These are phyloP conservation scores for Junonia oenone DNA, from an alignment of 2,888 invertebrate genomes.

Conservation along the genomic window DNA sequence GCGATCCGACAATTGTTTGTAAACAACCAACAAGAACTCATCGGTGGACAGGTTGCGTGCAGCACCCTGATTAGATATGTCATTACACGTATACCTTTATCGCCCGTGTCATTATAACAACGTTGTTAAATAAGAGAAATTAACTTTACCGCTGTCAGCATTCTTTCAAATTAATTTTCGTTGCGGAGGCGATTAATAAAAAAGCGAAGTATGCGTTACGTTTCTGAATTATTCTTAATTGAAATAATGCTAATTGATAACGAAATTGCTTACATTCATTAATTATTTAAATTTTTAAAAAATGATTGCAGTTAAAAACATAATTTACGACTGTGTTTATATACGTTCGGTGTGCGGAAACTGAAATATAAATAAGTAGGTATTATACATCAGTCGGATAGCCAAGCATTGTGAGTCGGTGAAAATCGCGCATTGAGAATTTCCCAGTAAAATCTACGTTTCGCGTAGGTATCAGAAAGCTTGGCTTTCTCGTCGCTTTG, in stretches of 20 bases:
- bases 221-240: background rate
- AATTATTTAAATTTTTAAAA: constrained; percentile 4
- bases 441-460: background rate
- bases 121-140: constrained; percentile 15
- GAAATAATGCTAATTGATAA: background rate
- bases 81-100: constrained; percentile 14
- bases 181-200: background rate
- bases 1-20: constrained; percentile 73
- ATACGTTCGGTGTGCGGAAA: constrained; percentile 35
- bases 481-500: background rate
- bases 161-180: constrained; percentile 12
- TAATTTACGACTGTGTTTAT: background rate
- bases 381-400: constrained; percentile 16
- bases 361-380: constrained; percentile 27
- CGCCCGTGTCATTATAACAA: constrained; percentile 1
- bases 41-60: constrained; percentile 58
- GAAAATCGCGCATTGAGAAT: constrained; percentile 41
- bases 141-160: constrained; percentile 1
- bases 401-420: constrained; percentile 50
- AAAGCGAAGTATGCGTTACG: background rate
- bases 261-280: background rate
- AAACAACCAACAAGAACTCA: constrained; percentile 63
- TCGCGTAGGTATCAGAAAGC: background rate
- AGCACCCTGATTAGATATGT: constrained; percentile 50
- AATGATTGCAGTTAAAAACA: background rate